Conservation (phyloP, 2,113 vertebrate genomes). For the Leucopternis melanops region DNA sequence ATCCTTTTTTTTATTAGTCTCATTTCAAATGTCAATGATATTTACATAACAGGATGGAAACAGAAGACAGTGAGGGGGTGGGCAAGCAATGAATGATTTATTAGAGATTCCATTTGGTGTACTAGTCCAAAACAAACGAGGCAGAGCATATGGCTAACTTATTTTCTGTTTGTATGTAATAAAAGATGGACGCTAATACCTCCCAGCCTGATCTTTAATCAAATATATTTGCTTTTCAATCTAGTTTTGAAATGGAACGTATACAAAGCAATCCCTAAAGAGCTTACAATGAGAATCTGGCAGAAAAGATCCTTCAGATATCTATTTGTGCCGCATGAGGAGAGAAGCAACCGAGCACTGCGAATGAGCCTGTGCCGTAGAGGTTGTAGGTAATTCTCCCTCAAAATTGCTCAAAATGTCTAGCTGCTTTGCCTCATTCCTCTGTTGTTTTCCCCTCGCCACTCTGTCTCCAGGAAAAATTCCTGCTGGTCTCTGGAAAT, state of each 20-base stretch:
- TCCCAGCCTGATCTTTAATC: conserved; percentile 13
- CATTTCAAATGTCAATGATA: conserved; percentile 23
- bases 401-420: neutral
- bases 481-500: neutral
- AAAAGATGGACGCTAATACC: neutral
- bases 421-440: neutral
- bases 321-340: neutral
- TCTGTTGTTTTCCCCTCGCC: neutral
- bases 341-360: neutral
- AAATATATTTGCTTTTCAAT: conserved; percentile 11
- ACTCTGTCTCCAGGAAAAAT: neutral
- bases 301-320: neutral
- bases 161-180: neutral
- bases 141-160: conserved; percentile 8
- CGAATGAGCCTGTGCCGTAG: neutral
- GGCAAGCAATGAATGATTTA: conserved; percentile 35
- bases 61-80: neutral
- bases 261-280: neutral
- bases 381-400: neutral
- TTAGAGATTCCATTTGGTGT: neutral
- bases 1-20: neutral
- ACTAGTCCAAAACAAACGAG: neutral
- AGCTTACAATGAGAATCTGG: neutral
- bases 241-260: neutral
- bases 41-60: conserved; percentile 29